phyloP scores from a whole-genome alignment of 2,888 invertebrate genomes.

The Andricus curvator region DNA sequence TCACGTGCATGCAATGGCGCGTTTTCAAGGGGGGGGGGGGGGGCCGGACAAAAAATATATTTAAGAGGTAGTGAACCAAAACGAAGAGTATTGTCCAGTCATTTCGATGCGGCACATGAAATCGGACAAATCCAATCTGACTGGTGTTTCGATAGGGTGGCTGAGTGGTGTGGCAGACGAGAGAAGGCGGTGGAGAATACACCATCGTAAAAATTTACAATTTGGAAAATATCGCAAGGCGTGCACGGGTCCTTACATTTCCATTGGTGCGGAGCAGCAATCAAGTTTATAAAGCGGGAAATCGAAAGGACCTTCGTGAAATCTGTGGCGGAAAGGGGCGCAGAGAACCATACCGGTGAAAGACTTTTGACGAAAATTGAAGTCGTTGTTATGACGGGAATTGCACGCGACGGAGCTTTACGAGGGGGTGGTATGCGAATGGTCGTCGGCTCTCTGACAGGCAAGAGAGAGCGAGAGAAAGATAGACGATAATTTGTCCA shows the following conservation, averaged over 20 bases:
- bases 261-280: slow-evolving; percentile 61
- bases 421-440: slow-evolving; percentile 58
- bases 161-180: slow-evolving; percentile 54
- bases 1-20: too few relatives aligned
- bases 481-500: slow-evolving; percentile 36
- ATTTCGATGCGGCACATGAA: slow-evolving; percentile 62
- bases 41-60: not conserved
- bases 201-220: slow-evolving; percentile 78
- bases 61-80: not conserved
- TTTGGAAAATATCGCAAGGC: slow-evolving; percentile 75
- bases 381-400: slow-evolving; percentile 77
- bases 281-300: slow-evolving; percentile 78
- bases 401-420: slow-evolving; percentile 74
- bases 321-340: slow-evolving; percentile 47
- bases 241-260: slow-evolving; percentile 62
- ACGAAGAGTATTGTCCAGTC: slow-evolving; percentile 9
- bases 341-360: slow-evolving; percentile 68
- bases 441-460: slow-evolving; percentile 55
- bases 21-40: too few relatives aligned
- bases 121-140: slow-evolving; percentile 75
- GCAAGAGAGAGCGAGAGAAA: slow-evolving; percentile 17
- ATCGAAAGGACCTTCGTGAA: slow-evolving; percentile 70
- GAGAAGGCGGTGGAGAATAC: slow-evolving; percentile 44
- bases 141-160: slow-evolving; percentile 60
- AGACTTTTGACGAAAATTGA: slow-evolving; percentile 78